Percentiles rank a stretch among this genome's conserved stretches.
Evolutionary conservation across 2,888 invertebrate genomes (phyloP).

Genomic region (Luffia ferchaultella): DNA sequence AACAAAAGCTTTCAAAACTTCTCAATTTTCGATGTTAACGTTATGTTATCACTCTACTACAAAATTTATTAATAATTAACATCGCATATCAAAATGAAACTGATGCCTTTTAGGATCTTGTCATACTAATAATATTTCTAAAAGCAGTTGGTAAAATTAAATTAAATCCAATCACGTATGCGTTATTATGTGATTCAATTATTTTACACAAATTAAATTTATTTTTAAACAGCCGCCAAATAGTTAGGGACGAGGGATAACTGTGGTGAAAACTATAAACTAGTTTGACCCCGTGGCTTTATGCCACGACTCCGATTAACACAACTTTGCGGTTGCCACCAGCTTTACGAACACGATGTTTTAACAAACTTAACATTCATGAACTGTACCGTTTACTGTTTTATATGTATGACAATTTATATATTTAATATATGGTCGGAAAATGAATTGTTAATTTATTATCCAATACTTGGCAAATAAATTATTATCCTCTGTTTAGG

Average conservation of each 20-base stretch:
- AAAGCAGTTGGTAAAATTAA: too few species aligned
- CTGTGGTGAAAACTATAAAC: slow-evolving; percentile 35
- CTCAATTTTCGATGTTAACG: too few species aligned
- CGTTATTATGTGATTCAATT: too few species aligned
- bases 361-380: slow-evolving; percentile 3
- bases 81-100: too few species aligned
- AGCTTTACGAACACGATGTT: slow-evolving; percentile 3
- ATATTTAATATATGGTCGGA: not conserved
- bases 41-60: too few species aligned
- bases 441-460: not conserved
- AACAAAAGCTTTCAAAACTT: too few species aligned
- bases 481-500: too few species aligned
- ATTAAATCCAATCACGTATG: too few species aligned
- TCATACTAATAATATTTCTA: too few species aligned
- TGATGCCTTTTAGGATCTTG: too few species aligned
- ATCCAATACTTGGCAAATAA: not conserved
- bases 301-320: slow-evolving; percentile 43
- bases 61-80: too few species aligned
- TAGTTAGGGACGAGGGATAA: slow-evolving; percentile 30
- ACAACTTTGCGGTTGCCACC: slow-evolving; percentile 34
- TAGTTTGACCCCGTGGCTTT: slow-evolving; percentile 30
- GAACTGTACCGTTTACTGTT: not conserved
- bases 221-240: slow-evolving; percentile 41
- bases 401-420: not conserved
- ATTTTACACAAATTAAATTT: slow-evolving; percentile 43